A percentile compares a stretch with the other conserved stretches of the same genome.
Conservation (phyloP, 2,797 vertebrate species). For the Pangasius sanitwongsei region DNA sequence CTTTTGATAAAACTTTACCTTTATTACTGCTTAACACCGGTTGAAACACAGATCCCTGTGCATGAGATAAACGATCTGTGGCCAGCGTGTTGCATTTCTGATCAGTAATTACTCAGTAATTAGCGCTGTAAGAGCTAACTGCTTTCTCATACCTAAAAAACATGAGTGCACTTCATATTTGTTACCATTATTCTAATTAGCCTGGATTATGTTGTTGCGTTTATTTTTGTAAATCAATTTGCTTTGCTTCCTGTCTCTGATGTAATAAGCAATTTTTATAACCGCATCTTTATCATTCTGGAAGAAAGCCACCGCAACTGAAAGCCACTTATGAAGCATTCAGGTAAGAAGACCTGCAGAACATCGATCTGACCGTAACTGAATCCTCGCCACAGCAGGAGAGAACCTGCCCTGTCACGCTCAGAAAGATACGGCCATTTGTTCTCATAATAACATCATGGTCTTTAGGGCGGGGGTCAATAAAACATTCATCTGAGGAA, state of each 20-base stretch:
- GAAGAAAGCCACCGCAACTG: background rate
- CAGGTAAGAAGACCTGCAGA: background rate
- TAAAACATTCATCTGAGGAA: slow-evolving; percentile 26
- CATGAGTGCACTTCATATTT: background rate
- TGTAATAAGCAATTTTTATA: background rate
- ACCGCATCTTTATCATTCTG: background rate
- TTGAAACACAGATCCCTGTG: background rate
- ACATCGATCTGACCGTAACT: background rate
- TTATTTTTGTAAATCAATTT: background rate
- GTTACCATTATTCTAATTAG: background rate
- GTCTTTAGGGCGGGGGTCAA: slow-evolving; percentile 27
- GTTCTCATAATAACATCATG: slow-evolving; percentile 23
- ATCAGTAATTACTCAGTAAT: slow-evolving; percentile 1
- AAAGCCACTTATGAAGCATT: slow-evolving; percentile 3
- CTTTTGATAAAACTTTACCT: background rate
- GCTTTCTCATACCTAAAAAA: background rate
- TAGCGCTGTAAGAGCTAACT: background rate
- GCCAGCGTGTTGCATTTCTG: background rate
- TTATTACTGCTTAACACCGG: background rate
- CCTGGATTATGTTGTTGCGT: background rate
- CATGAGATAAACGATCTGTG: background rate
- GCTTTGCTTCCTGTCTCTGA: background rate
- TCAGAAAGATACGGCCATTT: slow-evolving; percentile 19
- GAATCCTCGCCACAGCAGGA: background rate
- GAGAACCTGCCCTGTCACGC: background rate